Conservation (phyloP, 1,140 invertebrate species). For the Drosophila subobscura region DNA sequence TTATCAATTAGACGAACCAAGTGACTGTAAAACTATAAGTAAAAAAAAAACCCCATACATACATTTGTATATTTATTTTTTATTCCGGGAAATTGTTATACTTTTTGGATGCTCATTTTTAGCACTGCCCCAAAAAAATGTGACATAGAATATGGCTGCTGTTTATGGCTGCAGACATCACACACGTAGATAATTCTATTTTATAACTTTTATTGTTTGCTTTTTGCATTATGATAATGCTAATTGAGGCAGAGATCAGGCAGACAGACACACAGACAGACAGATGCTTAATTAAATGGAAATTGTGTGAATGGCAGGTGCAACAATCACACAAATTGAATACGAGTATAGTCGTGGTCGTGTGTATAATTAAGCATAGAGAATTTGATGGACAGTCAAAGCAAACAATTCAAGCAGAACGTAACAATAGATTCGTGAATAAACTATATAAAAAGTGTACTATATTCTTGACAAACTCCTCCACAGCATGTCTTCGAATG, state of each 20-base stretch:
- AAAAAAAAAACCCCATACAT: no score
- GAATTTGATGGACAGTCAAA: slow-evolving; percentile 1
- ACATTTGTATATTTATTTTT: no score
- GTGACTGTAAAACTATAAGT: no score
- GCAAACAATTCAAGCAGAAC: background rate
- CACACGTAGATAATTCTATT: background rate
- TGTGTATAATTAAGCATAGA: slow-evolving; percentile 14
- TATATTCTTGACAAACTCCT: background rate
- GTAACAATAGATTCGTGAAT: background rate
- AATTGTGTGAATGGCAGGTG: slow-evolving; percentile 41
- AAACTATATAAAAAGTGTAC: slow-evolving; percentile 2
- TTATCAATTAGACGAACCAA: no score
- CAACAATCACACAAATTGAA: slow-evolving; percentile 24
- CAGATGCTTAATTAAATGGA: slow-evolving; percentile 47
- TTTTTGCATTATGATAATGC: slow-evolving; percentile 30
- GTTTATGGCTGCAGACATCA: background rate
- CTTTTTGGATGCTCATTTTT: background rate
- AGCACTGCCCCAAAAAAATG: slow-evolving; percentile 1
- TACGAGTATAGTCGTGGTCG: background rate
- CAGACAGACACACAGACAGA: slow-evolving; percentile 5
- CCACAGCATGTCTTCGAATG: slow-evolving; percentile 79
- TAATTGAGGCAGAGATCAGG: slow-evolving; percentile 31
- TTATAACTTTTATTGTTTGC: slow-evolving; percentile 19
- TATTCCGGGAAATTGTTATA: slow-evolving; percentile 17
- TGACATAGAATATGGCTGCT: background rate